Conservation (phyloP, 2,888 invertebrate species). For the Synanthedon tipuliformis region DNA sequence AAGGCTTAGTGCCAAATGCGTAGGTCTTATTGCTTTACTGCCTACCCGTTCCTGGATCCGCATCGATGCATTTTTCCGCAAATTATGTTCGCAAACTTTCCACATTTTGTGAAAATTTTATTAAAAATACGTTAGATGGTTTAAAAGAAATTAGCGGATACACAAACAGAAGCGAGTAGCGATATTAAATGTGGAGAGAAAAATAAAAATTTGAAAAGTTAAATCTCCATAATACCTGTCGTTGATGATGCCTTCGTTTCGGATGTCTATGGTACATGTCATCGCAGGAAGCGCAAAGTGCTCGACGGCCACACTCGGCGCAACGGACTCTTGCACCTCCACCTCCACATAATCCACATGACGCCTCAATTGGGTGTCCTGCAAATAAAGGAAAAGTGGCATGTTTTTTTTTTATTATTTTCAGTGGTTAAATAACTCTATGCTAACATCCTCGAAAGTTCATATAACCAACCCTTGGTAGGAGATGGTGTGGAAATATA, state of each 20-base stretch:
- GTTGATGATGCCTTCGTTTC: constrained; percentile 82
- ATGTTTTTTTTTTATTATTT: too few species aligned
- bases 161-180: neutral
- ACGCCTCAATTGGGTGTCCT: constrained; percentile 64
- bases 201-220: neutral
- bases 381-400: constrained; percentile 1
- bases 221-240: constrained; percentile 70
- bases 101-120: neutral
- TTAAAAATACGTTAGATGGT: neutral
- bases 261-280: constrained; percentile 96
- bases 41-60: too few species aligned
- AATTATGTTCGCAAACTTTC: neutral
- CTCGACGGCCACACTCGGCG: constrained; percentile 83
- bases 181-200: neutral
- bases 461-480: too few species aligned
- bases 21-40: neutral
- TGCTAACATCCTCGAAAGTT: too few species aligned
- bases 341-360: constrained; percentile 89
- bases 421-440: too few species aligned
- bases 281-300: constrained; percentile 91
- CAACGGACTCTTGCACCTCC: constrained; percentile 85
- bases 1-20: neutral
- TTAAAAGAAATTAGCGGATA: neutral
- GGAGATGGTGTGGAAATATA: neutral
- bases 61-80: neutral